Evolutionary conservation across 2,888 invertebrate genomes (phyloP), one percentile per base, ranked within the genome.

Genomic region (Dolichomitus sp.): DNA sequence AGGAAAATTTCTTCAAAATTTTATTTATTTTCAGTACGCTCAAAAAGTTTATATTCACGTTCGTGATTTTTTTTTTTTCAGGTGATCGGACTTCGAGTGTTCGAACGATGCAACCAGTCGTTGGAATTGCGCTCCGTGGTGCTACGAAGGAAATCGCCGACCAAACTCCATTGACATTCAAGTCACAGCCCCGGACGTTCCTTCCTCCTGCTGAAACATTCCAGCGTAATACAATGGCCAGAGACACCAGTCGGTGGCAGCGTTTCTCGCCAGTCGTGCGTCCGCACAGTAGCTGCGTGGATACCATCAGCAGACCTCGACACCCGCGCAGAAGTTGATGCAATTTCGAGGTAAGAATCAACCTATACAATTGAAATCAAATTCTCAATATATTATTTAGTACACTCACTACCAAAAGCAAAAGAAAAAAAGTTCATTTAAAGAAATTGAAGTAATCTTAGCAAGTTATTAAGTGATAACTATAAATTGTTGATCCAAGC

Each of bases 131-230:
- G 63, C 50, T 54, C 19, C 45, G 40, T 54, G 33, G 33, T 65
- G 50, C 17, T 66, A 74, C 45, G 80, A 85, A 90, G 92, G 92
- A 92, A 93, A 91, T 92, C 90, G 91, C 91, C 90, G 90, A 90
- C 87, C 85, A 85, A 61, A 84, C 81, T 76, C 81, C 84, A 85
- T 91, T 93, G 89, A 89, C 90, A 93, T 93, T 92, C 93, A 84
- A 89, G 88, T 89, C 93, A 90, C 90, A 91, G 74, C 73, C 87
- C 89, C 90, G 92, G 91, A 92, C 92, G 91, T 92, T 90, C 91
- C 91, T 92, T 92, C 91, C 92, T 91, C 88, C 88, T 74, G 83
- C 63, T 77, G 86, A 90, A 90, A 90, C 91, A 92, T 92, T 93
- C 92, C 91, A 89, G 83, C 90, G 82, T 79, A 86, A 88, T 88